A percentile compares a stretch with the other conserved stretches of the same genome.
phyloP scores from a whole-genome alignment of 1,140 invertebrate genomes.

The Neodiprion pinetum region DNA sequence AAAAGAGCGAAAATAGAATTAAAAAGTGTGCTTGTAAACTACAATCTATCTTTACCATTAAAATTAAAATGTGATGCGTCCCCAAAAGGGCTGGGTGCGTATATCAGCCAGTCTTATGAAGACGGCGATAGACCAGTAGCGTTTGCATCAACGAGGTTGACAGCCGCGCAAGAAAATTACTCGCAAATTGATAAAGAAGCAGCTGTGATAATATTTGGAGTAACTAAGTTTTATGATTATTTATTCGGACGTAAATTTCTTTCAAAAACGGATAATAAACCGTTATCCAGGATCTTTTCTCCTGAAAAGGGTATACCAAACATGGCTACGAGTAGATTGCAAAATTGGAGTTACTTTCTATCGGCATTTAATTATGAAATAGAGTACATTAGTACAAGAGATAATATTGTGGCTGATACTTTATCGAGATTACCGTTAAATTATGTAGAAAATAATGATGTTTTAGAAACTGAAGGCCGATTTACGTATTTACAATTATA shows the following conservation, averaged over 20 bases:
- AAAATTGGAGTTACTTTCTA: constrained; percentile 25
- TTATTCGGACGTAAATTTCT: too few species aligned
- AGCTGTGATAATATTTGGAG: too few species aligned
- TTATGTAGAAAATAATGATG: not conserved
- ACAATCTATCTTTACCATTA: too few species aligned
- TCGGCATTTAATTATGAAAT: constrained; percentile 23
- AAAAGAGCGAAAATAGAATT: too few species aligned
- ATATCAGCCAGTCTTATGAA: too few species aligned
- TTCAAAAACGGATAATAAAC: too few species aligned
- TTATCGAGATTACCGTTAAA: constrained; percentile 11
- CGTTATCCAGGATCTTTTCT: too few species aligned
- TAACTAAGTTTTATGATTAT: too few species aligned
- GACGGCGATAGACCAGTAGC: not conserved
- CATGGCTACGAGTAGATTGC: constrained; percentile 8
- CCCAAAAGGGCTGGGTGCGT: constrained; percentile 5
- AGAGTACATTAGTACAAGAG: constrained; percentile 14
- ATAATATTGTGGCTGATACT: constrained; percentile 20
- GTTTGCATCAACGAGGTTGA: too few species aligned
- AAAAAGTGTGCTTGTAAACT: too few species aligned
- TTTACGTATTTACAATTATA: constrained; percentile 17
- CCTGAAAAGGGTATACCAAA: too few species aligned
- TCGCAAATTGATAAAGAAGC: not conserved
- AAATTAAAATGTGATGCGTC: not conserved
- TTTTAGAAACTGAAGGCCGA: not conserved
- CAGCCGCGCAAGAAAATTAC: too few species aligned